Conservation (phyloP, 1,140 invertebrate species). For the Aphaenogaster rudis region DNA sequence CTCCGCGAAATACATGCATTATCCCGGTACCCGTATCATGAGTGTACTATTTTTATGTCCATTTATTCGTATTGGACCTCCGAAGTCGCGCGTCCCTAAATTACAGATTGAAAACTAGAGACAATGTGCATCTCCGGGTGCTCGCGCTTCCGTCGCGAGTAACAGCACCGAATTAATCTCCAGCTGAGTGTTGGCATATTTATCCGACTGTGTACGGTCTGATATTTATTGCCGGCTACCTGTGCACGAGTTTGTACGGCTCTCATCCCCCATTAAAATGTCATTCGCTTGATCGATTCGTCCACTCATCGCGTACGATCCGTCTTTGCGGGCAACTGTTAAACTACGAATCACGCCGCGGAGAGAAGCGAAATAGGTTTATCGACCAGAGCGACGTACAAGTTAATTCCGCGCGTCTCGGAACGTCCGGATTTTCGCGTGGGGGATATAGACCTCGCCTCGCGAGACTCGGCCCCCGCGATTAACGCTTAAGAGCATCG, state of each 20-base stretch:
- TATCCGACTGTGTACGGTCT: not conserved
- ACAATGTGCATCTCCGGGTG: constrained; percentile 1
- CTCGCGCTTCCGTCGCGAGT: not conserved
- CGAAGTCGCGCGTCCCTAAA: not conserved
- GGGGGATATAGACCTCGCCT: constrained; percentile 5
- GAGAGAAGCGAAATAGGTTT: constrained; percentile 35
- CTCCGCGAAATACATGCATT: not conserved
- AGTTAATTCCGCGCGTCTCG: constrained; percentile 22
- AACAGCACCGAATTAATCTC: constrained; percentile 29
- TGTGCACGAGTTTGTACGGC: not conserved
- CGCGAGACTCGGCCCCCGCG: constrained; percentile 50
- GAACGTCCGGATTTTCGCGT: constrained; percentile 12
- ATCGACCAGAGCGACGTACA: not conserved
- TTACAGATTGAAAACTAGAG: constrained; percentile 46
- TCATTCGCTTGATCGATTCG: constrained; percentile 52
- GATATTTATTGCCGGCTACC: constrained; percentile 33
- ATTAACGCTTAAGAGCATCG: constrained; percentile 52
- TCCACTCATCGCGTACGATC: constrained; percentile 35
- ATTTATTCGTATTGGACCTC: not conserved
- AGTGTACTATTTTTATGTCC: constrained; percentile 19
- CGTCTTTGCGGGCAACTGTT: constrained; percentile 43
- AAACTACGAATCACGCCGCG: not conserved
- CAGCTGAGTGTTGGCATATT: not conserved
- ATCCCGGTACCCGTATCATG: not conserved
- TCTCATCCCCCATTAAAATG: constrained; percentile 47